Evolutionary conservation across 2,113 vertebrate genomes (phyloP).

Genomic region (Gorilla gorilla): DNA sequence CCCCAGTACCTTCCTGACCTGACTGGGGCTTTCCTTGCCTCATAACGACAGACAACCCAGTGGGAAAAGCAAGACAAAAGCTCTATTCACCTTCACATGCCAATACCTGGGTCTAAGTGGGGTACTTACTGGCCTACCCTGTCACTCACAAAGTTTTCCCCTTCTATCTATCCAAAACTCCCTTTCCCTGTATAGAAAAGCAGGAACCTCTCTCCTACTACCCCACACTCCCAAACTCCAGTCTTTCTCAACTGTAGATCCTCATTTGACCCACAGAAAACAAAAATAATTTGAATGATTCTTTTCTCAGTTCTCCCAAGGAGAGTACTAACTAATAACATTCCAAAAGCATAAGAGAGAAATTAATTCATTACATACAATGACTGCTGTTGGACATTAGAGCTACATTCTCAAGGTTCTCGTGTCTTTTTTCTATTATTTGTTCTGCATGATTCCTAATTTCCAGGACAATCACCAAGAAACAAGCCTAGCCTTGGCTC

Average conservation of each 20-base stretch:
- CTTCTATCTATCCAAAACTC: background rate
- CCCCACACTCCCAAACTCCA: background rate
- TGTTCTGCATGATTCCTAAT: background rate
- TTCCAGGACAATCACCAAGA: background rate
- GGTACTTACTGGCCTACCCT: no score
- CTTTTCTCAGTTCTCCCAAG: background rate
- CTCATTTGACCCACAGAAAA: background rate
- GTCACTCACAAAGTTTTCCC: background rate
- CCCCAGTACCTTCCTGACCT: background rate
- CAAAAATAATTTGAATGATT: background rate
- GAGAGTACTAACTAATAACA: background rate
- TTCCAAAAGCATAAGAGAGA: background rate
- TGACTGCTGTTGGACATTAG: background rate
- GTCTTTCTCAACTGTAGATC: background rate
- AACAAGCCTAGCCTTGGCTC: background rate
- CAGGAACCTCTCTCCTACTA: background rate
- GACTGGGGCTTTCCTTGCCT: background rate
- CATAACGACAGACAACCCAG: background rate
- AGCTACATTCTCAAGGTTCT: background rate
- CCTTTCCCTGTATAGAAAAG: background rate
- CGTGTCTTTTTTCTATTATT: background rate
- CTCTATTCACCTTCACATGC: background rate
- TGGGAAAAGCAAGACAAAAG: background rate
- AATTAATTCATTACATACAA: background rate
- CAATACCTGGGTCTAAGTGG: background rate